Conservation (phyloP, 2,888 invertebrate species). For the Chrysomela aeneicollis region DNA sequence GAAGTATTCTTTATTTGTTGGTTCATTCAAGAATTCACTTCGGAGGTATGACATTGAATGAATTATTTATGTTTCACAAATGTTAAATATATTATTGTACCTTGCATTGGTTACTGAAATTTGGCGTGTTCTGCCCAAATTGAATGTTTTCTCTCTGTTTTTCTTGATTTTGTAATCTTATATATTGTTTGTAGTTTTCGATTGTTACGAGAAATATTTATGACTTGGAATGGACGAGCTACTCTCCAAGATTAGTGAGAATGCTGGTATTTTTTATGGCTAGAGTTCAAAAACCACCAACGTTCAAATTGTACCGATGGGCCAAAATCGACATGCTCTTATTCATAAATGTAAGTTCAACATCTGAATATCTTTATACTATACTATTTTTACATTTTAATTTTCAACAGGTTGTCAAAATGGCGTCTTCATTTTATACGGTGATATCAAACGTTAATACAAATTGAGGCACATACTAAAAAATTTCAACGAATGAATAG, state of each 20-base stretch:
- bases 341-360: slow-evolving; percentile 18
- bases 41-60: slow-evolving; percentile 11
- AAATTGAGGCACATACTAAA: background rate
- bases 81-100: too few species aligned
- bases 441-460: slow-evolving; percentile 19
- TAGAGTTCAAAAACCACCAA: slow-evolving; percentile 23
- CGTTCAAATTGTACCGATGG: slow-evolving; percentile 20
- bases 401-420: slow-evolving; percentile 22
- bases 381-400: background rate
- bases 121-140: background rate
- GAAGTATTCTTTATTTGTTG: slow-evolving; percentile 16
- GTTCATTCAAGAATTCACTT: slow-evolving; percentile 16
- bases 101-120: background rate
- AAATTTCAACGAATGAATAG: too few species aligned
- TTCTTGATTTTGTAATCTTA: background rate
- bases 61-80: background rate
- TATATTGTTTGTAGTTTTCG: slow-evolving; percentile 11
- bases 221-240: slow-evolving; percentile 22
- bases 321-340: slow-evolving; percentile 14
- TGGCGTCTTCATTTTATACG: slow-evolving; percentile 27
- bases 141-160: too few species aligned
- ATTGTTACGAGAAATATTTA: slow-evolving; percentile 15
- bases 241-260: slow-evolving; percentile 21
- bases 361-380: background rate
- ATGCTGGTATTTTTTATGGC: slow-evolving; percentile 16